Evolutionary conservation across 2,797 vertebrate species (phyloP).

Genomic region (Staurois parvus): DNA sequence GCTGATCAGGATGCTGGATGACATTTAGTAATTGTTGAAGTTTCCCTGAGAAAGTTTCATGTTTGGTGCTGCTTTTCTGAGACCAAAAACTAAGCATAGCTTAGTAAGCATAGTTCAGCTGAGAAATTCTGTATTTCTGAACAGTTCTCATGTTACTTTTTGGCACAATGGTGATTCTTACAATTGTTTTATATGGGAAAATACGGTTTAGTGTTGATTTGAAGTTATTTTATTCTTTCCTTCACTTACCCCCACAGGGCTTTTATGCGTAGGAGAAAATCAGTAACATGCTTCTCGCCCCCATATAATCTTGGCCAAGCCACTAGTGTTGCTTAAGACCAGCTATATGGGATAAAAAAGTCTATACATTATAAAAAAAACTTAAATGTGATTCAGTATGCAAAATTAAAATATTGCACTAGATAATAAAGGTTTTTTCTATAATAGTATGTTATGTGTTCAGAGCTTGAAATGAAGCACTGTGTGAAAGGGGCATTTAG

Average conservation of each 20-base stretch:
- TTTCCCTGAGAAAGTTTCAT: not conserved
- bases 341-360: not conserved
- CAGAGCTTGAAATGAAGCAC: too few species aligned
- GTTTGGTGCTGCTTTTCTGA: not conserved
- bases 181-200: slow-evolving; percentile 16
- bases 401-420: not conserved
- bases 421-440: not conserved
- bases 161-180: not conserved
- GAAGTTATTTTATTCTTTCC: slow-evolving; percentile 4
- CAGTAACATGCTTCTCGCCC: slow-evolving; percentile 5
- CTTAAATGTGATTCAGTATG: not conserved
- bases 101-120: not conserved
- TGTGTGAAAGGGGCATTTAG: too few species aligned
- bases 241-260: slow-evolving; percentile 17
- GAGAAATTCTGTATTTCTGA: slow-evolving; percentile 1
- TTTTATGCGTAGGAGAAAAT: slow-evolving; percentile 38
- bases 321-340: not conserved
- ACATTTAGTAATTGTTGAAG: not conserved
- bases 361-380: not conserved
- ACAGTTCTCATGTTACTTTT: slow-evolving; percentile 15
- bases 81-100: not conserved
- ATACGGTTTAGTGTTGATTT: slow-evolving; percentile 15
- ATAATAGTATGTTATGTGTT: too few species aligned
- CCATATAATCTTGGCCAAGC: slow-evolving; percentile 30
- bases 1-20: not conserved